Base-by-base conservation (phyloP, 2,797 vertebrate species). In the Sciaenops ocellatus region DNA sequence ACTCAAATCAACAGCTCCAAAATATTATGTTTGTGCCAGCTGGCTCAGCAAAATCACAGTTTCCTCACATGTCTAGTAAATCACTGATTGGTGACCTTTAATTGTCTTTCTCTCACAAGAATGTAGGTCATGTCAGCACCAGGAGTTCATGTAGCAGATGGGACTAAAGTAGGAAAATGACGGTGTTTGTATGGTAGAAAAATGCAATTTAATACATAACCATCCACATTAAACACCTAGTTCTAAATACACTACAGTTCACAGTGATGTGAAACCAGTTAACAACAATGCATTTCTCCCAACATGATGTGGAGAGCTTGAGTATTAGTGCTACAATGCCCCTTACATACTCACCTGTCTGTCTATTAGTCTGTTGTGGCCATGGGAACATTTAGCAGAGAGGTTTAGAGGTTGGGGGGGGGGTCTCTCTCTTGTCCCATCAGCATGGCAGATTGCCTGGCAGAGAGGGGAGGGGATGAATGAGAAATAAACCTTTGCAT, bases 391-490 rank as follows among this genome's bases (percentile, higher is more conserved):
- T 87, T 89, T 76, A 76, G 71, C 26, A 46, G 17, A n/a, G 2
- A 44, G 64, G 34, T 38, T 38, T 38, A 38, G 34, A 38, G 38
- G 51, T 15, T 16, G 62, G 72, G 83, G 87, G 83, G 87, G 90
- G 12, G 93, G 34, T 70, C 51, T 71, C 20, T 56, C 73, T 67
- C 51, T 65, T 91, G 93, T 92, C 89, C 93, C 93, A 94, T 94
- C 96, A 94, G 65, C 52, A 77, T 79, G 85, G 93, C 79, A 83
- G 83, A 85, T 79, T 77, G 69, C 68, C 76, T 68, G 42, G 22
- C 60, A 80, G 66, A 78, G 69, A 75, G 17, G 34, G 68, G 76
- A 48, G 61, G 71, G 48, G 65, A 73, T 82, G 77, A 83, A 90
- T 88, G 85, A 90, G 85, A 85, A 85, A 93, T 90, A 26, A 87